Conservation (phyloP, 2,888 invertebrate genomes). For the Steromphala cineraria region DNA sequence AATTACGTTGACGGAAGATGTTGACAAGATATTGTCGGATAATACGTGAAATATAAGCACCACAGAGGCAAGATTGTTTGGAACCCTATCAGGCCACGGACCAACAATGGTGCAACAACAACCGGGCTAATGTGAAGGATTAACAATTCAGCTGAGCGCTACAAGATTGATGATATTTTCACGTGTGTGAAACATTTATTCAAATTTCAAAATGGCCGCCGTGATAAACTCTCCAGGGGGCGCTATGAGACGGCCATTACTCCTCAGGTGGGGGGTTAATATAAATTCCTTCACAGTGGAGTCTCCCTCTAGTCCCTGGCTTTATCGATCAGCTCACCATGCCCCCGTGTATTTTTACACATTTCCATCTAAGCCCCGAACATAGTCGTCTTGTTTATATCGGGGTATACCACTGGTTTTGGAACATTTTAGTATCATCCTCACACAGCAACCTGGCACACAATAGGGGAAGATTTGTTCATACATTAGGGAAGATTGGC, state of each 20-base stretch:
- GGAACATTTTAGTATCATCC: background rate
- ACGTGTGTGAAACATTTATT: conserved; percentile 13
- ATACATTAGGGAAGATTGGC: conserved; percentile 7
- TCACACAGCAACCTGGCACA: background rate
- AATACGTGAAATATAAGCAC: too few relatives aligned
- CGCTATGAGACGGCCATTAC: conserved; percentile 12
- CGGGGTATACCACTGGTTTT: background rate
- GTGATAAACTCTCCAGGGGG: conserved; percentile 8
- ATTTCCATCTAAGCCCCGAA: background rate
- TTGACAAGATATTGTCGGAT: too few relatives aligned
- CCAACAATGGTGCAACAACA: too few relatives aligned
- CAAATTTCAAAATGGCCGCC: conserved; percentile 21
- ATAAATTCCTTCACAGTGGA: conserved; percentile 17
- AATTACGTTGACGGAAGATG: too few relatives aligned
- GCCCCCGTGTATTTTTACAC: background rate
- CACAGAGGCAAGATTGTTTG: too few relatives aligned
- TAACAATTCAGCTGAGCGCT: background rate
- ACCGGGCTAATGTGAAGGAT: background rate
- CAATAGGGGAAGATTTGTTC: conserved; percentile 9
- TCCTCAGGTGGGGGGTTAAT: conserved; percentile 13
- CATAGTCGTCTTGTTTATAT: conserved; percentile 7
- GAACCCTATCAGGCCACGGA: too few relatives aligned
- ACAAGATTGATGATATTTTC: conserved; percentile 8
- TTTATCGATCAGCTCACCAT: background rate
- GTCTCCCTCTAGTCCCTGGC: background rate